Conservation (phyloP, 2,113 vertebrate species). For the Sinocyclocheilus anophthalmus region DNA sequence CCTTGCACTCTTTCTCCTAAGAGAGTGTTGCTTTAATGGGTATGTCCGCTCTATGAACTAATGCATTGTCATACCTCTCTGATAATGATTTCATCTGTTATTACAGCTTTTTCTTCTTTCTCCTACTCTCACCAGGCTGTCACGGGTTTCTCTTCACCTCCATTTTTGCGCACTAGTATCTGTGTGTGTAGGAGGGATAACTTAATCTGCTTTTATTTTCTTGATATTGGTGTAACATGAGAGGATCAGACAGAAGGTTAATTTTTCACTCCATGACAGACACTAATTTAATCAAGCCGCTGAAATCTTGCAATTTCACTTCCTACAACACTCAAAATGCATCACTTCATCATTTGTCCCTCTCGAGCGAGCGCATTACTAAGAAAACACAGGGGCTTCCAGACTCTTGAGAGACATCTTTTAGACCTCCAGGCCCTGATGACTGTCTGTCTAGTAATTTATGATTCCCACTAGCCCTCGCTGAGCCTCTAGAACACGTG, state of each 20-base stretch:
- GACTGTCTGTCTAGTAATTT: not conserved
- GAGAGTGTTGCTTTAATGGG: conserved; percentile 7
- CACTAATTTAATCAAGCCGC: conserved; percentile 3
- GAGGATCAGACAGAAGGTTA: not conserved
- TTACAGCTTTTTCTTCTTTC: conserved; percentile 38
- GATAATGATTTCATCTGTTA: conserved; percentile 45
- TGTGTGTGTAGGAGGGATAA: conserved; percentile 22
- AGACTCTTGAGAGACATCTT: not conserved
- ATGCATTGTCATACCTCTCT: conserved; percentile 16
- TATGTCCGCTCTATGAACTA: conserved; percentile 28
- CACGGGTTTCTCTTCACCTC: conserved; percentile 5
- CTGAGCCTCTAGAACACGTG: not conserved
- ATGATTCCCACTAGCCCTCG: not conserved
- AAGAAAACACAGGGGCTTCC: not conserved
- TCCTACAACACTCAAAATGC: not conserved
- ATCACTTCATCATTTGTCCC: not conserved
- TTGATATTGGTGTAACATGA: conserved; percentile 14
- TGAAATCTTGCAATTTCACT: conserved; percentile 1
- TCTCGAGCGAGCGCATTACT: not conserved
- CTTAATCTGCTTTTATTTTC: conserved; percentile 14
- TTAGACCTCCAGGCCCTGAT: not conserved
- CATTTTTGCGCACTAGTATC: not conserved
- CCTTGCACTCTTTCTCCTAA: not conserved
- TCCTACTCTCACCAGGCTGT: conserved; percentile 3
- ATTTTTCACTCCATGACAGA: not conserved